Base-by-base conservation (phyloP, 1,140 invertebrate genomes). In the Heterodera schachtii region DNA sequence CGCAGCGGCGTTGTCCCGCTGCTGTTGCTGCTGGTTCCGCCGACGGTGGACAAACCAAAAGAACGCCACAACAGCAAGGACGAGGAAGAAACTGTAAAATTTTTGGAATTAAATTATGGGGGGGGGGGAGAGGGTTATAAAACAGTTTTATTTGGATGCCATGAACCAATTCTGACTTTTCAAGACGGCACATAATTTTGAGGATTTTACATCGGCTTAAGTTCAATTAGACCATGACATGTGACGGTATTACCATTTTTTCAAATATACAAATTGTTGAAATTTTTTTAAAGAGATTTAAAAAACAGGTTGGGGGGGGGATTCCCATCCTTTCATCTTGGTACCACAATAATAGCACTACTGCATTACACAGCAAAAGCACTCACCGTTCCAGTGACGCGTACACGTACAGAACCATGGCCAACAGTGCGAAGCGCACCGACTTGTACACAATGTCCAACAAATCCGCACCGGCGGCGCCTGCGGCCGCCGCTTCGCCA, bases 391-490 rank as follows among this genome's bases (percentile, higher is more conserved):
- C 77, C 31, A 78, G 41, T 46, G 77, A 78, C n/a, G 77, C 70
- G 66, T 78, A 78, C 31, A 78, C 49, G 7, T 69, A 78, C 16
- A 78, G 57, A 16, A 78, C 52, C 77, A 78, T 78, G 21, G n/a
- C 77, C 44, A 78, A 69, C 52, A 78, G 70, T n/a, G 49, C 49
- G 49, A 78, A 78, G 70, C 77, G 77, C 43, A 78, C 66, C 16
- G 57, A 64, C 71, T 78, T 78, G 57, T 78, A 78, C 46, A 69
- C 76, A 31, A 78, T 47, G 57, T 78, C 76, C n/a, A 78, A 60
- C 57, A 78, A 9, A 5, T 78, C 76, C 7, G 76, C 69, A 43
- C 69, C 76, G 2, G 16, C 71, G 5, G 1, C 11, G 31, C 46
- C 73, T n/a, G n/a, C 46, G 46, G 76, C 47, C 1, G 9, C 11